Conservation (phyloP, 2,113 vertebrate species). For the Lynx canadensis region DNA sequence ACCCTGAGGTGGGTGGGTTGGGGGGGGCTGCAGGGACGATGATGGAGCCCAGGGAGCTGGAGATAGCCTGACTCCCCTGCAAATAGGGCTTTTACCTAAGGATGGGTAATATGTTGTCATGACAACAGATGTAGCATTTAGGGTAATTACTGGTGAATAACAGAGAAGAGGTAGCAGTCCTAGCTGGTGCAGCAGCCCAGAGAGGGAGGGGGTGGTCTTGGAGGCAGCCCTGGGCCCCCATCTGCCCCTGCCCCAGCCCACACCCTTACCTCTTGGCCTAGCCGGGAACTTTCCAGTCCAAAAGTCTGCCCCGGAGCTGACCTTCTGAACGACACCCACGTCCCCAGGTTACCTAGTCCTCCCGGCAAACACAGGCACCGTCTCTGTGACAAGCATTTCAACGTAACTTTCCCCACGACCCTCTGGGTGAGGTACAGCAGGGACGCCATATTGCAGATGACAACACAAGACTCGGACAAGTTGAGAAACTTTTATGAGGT, state of each 20-base stretch:
- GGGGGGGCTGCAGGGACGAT: background rate
- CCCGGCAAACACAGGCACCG: background rate
- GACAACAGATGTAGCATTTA: slow-evolving; percentile 72
- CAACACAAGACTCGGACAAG: background rate
- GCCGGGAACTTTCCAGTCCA: background rate
- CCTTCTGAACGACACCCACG: rapidly evolving
- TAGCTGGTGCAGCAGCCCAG: background rate
- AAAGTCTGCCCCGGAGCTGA: background rate
- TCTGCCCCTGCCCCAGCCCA: background rate
- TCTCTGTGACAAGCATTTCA: background rate
- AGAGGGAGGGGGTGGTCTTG: background rate
- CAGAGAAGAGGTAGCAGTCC: slow-evolving; percentile 19
- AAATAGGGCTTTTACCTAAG: slow-evolving; percentile 65
- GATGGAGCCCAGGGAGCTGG: background rate
- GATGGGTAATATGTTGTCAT: slow-evolving; percentile 67
- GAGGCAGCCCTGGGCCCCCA: background rate
- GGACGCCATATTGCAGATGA: background rate
- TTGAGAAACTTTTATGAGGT: background rate
- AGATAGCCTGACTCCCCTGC: background rate
- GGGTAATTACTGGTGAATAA: slow-evolving; percentile 59
- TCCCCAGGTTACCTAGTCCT: background rate
- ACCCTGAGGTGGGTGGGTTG: background rate
- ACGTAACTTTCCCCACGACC: rapidly evolving
- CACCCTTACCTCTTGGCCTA: background rate
- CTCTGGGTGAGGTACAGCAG: background rate